Base-by-base conservation (phyloP, 2,888 invertebrate genomes). In the Eristalis arbustorum region DNA sequence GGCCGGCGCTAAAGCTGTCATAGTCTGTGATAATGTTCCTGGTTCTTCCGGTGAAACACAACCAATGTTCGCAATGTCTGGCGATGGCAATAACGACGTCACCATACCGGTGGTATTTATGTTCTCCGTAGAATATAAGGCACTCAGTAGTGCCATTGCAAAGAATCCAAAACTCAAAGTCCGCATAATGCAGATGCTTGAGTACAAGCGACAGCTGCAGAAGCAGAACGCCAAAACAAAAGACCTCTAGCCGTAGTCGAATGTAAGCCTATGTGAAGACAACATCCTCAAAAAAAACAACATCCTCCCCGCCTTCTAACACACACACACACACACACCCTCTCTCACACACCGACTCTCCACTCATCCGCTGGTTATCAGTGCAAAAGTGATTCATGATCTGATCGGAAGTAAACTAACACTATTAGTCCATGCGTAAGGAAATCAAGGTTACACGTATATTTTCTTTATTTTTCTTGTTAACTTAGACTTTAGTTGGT, bases 51-150 rank as follows among this genome's bases (percentile, higher is more conserved):
- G 96, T 61, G 94, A 95, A 37, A 95, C 94, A 69, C 96, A 97
- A 1, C 96, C 97, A 0, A 95, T 98, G 93, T 99, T 99, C 93
- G 98, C 98, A 4, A 99, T 99, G 99, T 98, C 98, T 0, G 98
- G 98, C 1, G 98, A 99, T 92, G 98, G 98, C 0, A 95, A 93
- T 2, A 96, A 97, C 89, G 97, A 98, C 91, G 96, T 98, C 8
- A 94, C 93, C 88, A 98, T 98, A 90, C 98, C 98, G 0, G 95
- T 98, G n/a, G 96, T 98, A 10, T 98, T 98, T 92, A 94, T 98
- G 73, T 98, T 97, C 92, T 94, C 95, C 6, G 94, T 94, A 81
- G 98, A 98, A 92, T 97, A 96, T 1, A 92, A 76, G 22, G 94
- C 95, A 88, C 92, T 98, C n/a, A 92, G 95, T 0, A 93, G 94